Evolutionary conservation across 2,888 invertebrate species (phyloP).

Genomic region (Cephus spinipes): DNA sequence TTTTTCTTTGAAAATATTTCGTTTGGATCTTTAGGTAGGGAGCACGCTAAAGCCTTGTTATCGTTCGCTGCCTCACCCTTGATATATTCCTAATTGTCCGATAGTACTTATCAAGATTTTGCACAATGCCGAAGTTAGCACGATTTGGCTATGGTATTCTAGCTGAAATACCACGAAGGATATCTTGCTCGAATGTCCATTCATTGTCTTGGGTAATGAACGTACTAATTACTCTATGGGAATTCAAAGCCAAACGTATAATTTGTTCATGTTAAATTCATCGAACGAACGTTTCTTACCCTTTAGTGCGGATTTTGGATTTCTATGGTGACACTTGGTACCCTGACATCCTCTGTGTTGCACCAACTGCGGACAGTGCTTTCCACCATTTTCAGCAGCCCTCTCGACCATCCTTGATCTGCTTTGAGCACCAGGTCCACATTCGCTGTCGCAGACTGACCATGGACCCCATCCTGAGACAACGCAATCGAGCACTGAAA

Average conservation of each 20-base stretch:
- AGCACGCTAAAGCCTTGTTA: too few species aligned
- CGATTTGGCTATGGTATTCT: not conserved
- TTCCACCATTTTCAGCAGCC: conserved; percentile 83
- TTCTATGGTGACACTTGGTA: conserved; percentile 77
- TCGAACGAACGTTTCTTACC: conserved; percentile 68
- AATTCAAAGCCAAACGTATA: not conserved
- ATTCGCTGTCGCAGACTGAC: conserved; percentile 84
- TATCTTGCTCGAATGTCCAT: not conserved
- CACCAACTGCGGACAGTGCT: conserved; percentile 82
- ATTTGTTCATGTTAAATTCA: not conserved
- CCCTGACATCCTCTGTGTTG: conserved; percentile 87
- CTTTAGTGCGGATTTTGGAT: conserved; percentile 78
- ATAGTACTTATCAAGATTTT: not conserved
- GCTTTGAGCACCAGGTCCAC: conserved; percentile 86
- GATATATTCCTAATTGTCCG: not conserved
- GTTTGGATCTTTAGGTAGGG: not conserved
- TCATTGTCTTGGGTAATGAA: not conserved
- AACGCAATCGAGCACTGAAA: conserved; percentile 86
- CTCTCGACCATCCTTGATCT: conserved; percentile 77
- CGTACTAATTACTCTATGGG: not conserved
- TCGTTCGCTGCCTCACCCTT: not conserved
- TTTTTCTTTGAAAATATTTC: not conserved
- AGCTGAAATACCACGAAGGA: not conserved
- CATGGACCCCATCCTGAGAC: conserved; percentile 88
- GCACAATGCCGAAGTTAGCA: not conserved